These are phyloP conservation scores for Panthera leo DNA, from an alignment of 2,113 vertebrate genomes.

Conservation along the genomic window DNA sequence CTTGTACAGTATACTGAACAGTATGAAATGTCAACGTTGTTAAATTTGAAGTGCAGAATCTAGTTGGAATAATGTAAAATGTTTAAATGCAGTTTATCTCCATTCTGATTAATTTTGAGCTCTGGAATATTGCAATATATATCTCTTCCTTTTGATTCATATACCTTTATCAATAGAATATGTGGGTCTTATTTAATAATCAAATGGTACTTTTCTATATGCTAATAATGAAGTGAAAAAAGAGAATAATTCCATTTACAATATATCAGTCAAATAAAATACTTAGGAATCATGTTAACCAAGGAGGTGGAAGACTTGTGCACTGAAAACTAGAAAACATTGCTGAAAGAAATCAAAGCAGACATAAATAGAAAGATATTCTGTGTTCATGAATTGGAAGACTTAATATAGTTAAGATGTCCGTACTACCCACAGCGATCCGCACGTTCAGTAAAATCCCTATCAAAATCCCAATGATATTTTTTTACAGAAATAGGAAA, in stretches of 20 bases:
- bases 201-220: not conserved
- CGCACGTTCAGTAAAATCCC: not conserved
- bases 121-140: not conserved
- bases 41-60: slow-evolving; percentile 28
- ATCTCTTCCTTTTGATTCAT: not conserved
- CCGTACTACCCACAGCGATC: not conserved
- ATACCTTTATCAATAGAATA: not conserved
- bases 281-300: not conserved
- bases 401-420: not conserved
- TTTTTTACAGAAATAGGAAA: too few relatives aligned
- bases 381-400: not conserved
- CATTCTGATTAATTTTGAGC: slow-evolving; percentile 8
- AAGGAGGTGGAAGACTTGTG: not conserved
- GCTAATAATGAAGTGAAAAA: slow-evolving; percentile 4
- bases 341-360: not conserved
- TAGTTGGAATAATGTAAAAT: not conserved
- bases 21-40: not conserved
- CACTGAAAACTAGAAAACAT: not conserved
- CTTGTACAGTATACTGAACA: not conserved
- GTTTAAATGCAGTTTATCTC: not conserved
- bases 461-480: too few relatives aligned
- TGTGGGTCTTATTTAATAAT: slow-evolving; percentile 36
- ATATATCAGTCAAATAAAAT: slow-evolving; percentile 20
- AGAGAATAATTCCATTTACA: not conserved
- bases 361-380: not conserved